Conservation (phyloP, 2,113 vertebrate species). For the Campylomormyrus tamandua region DNA sequence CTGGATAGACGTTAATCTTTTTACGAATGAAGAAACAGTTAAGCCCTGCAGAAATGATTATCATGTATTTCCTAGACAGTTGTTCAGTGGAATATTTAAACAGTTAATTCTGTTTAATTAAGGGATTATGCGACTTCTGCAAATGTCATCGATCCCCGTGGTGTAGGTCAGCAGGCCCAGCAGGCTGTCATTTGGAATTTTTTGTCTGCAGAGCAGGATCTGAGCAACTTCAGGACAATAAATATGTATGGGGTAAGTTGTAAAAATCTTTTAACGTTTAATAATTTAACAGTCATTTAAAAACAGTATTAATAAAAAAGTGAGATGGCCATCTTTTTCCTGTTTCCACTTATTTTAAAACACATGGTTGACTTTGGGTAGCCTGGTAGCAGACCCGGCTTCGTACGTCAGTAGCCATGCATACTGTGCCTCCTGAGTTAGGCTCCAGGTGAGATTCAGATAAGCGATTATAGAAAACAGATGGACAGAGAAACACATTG, state of each 20-base stretch:
- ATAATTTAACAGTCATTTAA: not conserved
- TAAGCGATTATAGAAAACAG: not conserved
- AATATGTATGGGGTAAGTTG: not conserved
- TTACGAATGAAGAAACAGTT: not conserved
- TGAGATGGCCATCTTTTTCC: not conserved
- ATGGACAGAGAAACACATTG: not conserved
- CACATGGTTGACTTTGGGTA: not conserved
- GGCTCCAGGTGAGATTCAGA: not conserved
- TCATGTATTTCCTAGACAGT: not conserved
- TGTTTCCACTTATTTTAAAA: not conserved
- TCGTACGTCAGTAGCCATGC: not conserved
- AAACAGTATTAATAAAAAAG: not conserved
- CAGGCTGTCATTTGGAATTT: not conserved
- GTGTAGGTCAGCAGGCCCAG: not conserved
- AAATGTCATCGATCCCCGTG: not conserved
- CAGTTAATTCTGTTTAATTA: constrained; percentile 2
- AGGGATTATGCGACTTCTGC: not conserved
- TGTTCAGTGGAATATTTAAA: not conserved
- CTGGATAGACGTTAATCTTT: too few species aligned
- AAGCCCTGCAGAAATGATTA: not conserved
- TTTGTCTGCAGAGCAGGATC: not conserved
- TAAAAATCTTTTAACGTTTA: not conserved
- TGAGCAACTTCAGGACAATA: not conserved
- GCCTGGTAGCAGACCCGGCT: not conserved
- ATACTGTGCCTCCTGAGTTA: not conserved